phyloP scores from a whole-genome alignment of 1,140 invertebrate genomes.

The Ylistrum balloti region DNA sequence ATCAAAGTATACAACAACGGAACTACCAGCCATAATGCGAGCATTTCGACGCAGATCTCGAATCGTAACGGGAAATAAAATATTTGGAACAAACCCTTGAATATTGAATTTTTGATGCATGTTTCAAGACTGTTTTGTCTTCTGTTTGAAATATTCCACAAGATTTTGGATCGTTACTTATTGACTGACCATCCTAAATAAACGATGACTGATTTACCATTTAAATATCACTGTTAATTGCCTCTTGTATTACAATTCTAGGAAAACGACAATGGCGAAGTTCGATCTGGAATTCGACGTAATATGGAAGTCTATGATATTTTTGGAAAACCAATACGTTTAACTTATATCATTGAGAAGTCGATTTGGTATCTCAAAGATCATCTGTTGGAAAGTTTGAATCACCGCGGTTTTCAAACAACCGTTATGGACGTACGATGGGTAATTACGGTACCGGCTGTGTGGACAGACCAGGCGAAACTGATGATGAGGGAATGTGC shows the following conservation, averaged over 20 bases:
- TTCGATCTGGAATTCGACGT: neutral
- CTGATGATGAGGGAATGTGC: conserved; percentile 1
- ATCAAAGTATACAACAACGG: no score
- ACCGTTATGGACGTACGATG: neutral
- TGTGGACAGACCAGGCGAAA: neutral
- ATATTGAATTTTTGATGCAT: no score
- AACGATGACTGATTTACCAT: no score
- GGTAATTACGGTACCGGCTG: neutral
- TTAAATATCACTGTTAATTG: no score
- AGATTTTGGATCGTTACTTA: no score
- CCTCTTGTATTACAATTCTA: neutral
- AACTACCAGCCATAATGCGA: no score
- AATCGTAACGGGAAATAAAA: no score
- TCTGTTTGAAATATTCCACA: no score
- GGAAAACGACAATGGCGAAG: neutral
- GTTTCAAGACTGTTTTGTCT: no score
- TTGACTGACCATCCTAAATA: no score
- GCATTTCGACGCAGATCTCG: no score
- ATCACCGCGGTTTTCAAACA: neutral
- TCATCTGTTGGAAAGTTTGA: neutral
- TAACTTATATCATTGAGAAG: neutral
- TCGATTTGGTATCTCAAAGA: neutral
- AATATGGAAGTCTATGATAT: neutral
- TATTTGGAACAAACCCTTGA: no score
- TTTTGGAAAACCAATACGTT: neutral